Evolutionary conservation across 2,888 invertebrate genomes (phyloP).

Genomic region (Allolobophora icterica): DNA sequence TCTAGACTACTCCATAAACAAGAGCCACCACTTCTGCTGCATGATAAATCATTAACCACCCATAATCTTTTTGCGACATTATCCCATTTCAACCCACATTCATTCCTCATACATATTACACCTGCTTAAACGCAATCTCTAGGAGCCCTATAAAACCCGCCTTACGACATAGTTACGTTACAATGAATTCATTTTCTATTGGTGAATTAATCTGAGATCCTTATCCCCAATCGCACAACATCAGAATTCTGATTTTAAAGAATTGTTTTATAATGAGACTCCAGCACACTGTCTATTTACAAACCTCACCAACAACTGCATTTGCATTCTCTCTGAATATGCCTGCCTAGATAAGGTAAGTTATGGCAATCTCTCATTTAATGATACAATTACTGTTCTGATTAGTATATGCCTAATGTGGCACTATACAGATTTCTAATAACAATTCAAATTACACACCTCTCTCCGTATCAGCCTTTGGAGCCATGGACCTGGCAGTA

Average conservation of each 20-base stretch:
- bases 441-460: background rate
- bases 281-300: no score
- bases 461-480: background rate
- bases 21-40: no score
- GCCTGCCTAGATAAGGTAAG: background rate
- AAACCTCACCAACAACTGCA: background rate
- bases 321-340: background rate
- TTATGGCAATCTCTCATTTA: background rate
- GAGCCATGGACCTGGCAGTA: background rate
- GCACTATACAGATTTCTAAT: no score
- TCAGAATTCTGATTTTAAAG: background rate
- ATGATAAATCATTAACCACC: no score
- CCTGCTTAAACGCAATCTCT: background rate
- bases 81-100: background rate
- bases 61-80: background rate
- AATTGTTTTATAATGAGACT: background rate
- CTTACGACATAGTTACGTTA: background rate
- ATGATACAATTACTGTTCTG: no score
- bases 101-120: background rate
- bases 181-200: background rate
- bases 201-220: background rate
- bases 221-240: background rate
- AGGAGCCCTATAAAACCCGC: background rate
- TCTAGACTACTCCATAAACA: no score
- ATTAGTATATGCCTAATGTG: no score